Evolutionary conservation across 2,113 vertebrate genomes (phyloP).

Genomic region (Gasterosteus nipponicus): DNA sequence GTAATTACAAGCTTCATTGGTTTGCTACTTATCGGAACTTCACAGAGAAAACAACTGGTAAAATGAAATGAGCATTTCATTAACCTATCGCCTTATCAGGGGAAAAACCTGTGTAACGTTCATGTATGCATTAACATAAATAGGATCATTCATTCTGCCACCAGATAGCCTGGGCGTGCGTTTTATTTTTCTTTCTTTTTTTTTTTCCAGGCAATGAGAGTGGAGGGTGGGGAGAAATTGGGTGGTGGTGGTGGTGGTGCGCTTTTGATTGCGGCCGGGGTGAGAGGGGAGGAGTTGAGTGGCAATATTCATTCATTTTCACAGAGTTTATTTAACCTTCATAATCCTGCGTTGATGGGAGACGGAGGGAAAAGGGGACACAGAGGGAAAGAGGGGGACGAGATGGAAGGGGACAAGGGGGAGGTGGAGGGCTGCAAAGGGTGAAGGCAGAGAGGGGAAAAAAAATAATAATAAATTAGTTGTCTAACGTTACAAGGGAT

Average conservation of each 20-base stretch:
- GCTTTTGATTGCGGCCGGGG: conserved; percentile 67
- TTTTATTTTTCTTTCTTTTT: conserved; percentile 72
- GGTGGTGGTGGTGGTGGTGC: conserved; percentile 26
- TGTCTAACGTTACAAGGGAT: conserved; percentile 99
- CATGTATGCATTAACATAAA: conserved; percentile 99
- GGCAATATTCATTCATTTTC: conserved; percentile 90
- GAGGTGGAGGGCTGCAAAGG: conserved; percentile 39
- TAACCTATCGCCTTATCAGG: conserved; percentile 99
- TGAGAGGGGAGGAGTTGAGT: conserved; percentile 65
- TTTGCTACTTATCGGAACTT: conserved; percentile 99
- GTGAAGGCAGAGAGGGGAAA: conserved; percentile 63
- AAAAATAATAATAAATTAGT: conserved; percentile 98
- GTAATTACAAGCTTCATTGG: conserved; percentile 99
- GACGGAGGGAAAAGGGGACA: conserved; percentile 49
- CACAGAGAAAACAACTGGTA: conserved; percentile 99
- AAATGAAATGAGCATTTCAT: conserved; percentile 99
- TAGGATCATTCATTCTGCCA: conserved; percentile 98
- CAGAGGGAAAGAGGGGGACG: conserved; percentile 35
- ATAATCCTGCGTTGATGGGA: conserved; percentile 93
- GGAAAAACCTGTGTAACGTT: conserved; percentile 99
- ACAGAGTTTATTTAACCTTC: conserved; percentile 98
- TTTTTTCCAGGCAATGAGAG: conserved; percentile 64
- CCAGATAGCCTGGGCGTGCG: conserved; percentile 89
- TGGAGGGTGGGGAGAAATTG: conserved; percentile 45
- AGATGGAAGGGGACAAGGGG: conserved; percentile 22